Conservation (phyloP, 2,888 invertebrate species). For the Piscicola geometra region DNA sequence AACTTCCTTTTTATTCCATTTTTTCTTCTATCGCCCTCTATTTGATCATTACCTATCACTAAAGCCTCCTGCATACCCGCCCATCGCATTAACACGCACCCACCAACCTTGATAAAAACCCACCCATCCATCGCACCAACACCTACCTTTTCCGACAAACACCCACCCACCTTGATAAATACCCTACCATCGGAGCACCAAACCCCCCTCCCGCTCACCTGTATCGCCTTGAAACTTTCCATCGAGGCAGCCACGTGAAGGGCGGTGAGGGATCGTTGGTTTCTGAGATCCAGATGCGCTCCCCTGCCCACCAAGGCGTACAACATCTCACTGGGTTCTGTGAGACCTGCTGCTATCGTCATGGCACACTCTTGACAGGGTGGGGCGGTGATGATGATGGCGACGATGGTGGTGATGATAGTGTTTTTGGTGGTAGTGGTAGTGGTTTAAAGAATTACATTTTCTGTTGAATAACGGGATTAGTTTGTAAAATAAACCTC, state of each 20-base stretch:
- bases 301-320: conserved; percentile 94
- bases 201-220: conserved; percentile 46
- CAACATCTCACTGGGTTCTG: conserved; percentile 76
- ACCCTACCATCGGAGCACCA: neutral
- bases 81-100: too few species aligned
- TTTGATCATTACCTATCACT: too few species aligned
- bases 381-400: too few species aligned
- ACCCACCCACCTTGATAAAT: neutral
- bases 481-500: too few species aligned
- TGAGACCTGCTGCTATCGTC: conserved; percentile 82
- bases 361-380: conserved; percentile 97
- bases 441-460: too few species aligned
- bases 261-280: conserved; percentile 80
- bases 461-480: too few species aligned
- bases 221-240: conserved; percentile 52
- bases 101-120: neutral
- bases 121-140: neutral
- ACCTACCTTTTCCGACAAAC: neutral
- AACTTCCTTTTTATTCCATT: too few species aligned
- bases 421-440: too few species aligned
- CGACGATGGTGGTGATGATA: too few species aligned
- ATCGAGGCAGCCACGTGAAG: conserved; percentile 80
- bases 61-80: too few species aligned
- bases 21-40: too few species aligned
- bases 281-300: conserved; percentile 90